Evolutionary conservation across 2,113 vertebrate genomes (phyloP).

Genomic region (Pelobates fuscus): DNA sequence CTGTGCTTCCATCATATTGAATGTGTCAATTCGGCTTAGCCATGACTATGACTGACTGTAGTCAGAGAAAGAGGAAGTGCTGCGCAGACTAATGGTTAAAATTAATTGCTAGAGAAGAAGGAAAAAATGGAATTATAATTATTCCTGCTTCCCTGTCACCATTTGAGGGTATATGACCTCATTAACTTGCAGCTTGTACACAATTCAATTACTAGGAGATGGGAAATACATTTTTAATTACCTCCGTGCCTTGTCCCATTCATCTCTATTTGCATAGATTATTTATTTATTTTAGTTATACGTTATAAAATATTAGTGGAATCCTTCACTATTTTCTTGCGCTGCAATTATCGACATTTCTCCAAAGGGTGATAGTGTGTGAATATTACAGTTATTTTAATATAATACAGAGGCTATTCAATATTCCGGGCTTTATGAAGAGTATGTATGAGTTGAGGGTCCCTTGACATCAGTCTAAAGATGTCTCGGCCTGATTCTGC

Average conservation of each 20-base stretch:
- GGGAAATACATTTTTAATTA: slow-evolving; percentile 97
- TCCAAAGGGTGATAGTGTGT: no score
- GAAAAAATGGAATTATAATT: slow-evolving; percentile 92
- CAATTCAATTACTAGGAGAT: slow-evolving; percentile 94
- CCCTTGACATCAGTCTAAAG: no score
- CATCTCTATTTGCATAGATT: slow-evolving; percentile 81
- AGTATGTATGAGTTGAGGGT: no score
- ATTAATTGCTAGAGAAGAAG: slow-evolving; percentile 95
- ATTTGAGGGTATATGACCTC: slow-evolving; percentile 88
- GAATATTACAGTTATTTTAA: no score
- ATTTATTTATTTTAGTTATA: slow-evolving; percentile 60
- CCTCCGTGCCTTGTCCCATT: slow-evolving; percentile 81
- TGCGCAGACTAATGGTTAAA: slow-evolving; percentile 81
- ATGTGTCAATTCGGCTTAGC: slow-evolving; percentile 85
- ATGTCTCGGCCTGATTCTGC: no score
- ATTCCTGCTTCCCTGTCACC: slow-evolving; percentile 91
- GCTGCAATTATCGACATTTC: not conserved
- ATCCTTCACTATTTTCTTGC: slow-evolving; percentile 45
- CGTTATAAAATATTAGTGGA: slow-evolving; percentile 63
- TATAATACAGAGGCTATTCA: not conserved
- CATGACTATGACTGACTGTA: slow-evolving; percentile 77
- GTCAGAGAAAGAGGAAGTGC: slow-evolving; percentile 64
- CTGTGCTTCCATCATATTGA: slow-evolving; percentile 66
- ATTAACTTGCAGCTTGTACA: slow-evolving; percentile 95
- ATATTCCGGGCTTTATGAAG: no score